Conservation (phyloP, 35 echinoderm and acorn worm species). For the Acanthaster planci region DNA sequence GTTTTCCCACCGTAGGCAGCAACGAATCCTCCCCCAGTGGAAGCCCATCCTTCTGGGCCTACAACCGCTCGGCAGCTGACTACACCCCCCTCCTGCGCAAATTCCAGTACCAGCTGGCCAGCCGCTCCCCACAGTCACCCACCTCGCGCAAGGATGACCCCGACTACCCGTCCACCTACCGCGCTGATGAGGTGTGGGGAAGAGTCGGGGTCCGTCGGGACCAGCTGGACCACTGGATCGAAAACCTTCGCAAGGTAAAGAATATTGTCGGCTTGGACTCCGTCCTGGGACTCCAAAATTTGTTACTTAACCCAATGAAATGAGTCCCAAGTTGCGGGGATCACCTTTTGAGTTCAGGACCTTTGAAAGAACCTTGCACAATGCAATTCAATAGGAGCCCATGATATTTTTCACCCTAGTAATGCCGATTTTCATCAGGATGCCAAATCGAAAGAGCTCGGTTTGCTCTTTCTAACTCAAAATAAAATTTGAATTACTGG, state of each 20-base stretch:
- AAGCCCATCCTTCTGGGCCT: constrained; percentile 88
- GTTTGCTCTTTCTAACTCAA: no score
- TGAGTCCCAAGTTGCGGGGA: no score
- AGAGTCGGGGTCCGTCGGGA: constrained; percentile 71
- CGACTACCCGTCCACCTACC: constrained; percentile 88
- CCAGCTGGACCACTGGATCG: constrained; percentile 78
- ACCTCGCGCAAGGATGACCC: constrained; percentile 83
- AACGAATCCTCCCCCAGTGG: constrained; percentile 88
- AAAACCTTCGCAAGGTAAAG: constrained; percentile 77
- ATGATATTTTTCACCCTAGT: no score
- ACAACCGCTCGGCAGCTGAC: constrained; percentile 87
- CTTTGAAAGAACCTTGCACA: no score
- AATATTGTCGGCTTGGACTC: neutral
- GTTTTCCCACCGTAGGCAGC: constrained; percentile 57
- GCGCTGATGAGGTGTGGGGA: constrained; percentile 72
- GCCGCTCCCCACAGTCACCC: constrained; percentile 88
- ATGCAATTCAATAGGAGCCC: no score
- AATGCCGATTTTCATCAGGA: no score
- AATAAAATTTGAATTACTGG: no score
- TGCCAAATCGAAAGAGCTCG: no score
- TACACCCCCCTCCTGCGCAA: constrained; percentile 85
- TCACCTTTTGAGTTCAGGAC: no score
- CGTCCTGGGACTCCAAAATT: no score
- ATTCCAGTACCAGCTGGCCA: constrained; percentile 96
- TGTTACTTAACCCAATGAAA: no score